Evolutionary conservation across 2,113 vertebrate genomes (phyloP), one percentile per base, ranked within the genome.

Genomic region (Brevimyrus niger): DNA sequence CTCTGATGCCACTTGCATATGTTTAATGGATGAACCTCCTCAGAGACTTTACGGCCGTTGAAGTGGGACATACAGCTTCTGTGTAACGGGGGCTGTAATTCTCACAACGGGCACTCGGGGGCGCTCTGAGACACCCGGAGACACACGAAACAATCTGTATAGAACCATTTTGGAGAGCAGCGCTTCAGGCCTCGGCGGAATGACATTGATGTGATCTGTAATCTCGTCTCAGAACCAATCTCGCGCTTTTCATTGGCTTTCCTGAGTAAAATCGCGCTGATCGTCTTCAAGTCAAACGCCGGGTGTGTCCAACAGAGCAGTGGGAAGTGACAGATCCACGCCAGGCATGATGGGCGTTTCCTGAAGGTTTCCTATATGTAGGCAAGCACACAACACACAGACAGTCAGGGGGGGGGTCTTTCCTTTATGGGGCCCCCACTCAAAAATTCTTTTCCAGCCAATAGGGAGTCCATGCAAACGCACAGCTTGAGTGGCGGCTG

Each of bases 181-280:
- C 5, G 17, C 44, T 44, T 35, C n/a, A 55, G 73, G 69, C 2
- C n/a, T 27, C 27, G 1, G 48, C 47, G 13, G 35, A 55, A 51
- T 50, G 48, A 6, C 85, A 53, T n/a, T 86, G 50, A 86, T 35
- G 85, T n/a, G 21, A 35, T 86, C 48, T 51, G 44, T 86, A 55
- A 86, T 86, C 47, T 86, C 21, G 13, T 31, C 50, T 27, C 85
- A 55, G 48, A 86, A 50, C n/a, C 85, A 86, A 86, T 86, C 85
- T 86, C 15, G 3, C 0, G 27, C 42, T 19, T 86, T 86, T 86
- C 50, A 86, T 86, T 53, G 85, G 42, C 80, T 82, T 82, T 82
- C 17, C 31, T 65, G 15, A 42, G 38, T 11, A 44, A 44, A 47
- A 83, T 83, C 42, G 3, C 4, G 7, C 7, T 19, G 42, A 44